Conservation (phyloP, 1,140 invertebrate species). For the Tetramorium simillimum region DNA sequence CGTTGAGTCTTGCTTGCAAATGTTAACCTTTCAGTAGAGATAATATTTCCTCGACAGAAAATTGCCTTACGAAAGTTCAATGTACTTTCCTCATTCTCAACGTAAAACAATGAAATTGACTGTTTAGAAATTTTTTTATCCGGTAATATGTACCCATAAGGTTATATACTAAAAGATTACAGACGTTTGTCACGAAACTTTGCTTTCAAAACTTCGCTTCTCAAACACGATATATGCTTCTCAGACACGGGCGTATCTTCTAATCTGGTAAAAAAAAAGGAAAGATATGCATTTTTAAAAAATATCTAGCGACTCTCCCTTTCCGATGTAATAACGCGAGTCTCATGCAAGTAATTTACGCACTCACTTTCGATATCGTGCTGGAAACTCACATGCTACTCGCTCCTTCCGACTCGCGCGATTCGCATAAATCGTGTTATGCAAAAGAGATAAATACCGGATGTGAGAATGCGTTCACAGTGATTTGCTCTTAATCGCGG, state of each 20-base stretch:
- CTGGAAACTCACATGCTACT: constrained; percentile 17
- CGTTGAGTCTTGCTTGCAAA: neutral
- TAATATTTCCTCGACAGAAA: constrained; percentile 5
- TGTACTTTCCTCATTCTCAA: neutral
- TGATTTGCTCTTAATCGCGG: constrained; percentile 35
- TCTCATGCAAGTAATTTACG: constrained; percentile 17
- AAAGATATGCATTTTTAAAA: neutral
- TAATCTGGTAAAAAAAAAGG: neutral
- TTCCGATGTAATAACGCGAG: constrained; percentile 18
- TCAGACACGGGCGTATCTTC: neutral
- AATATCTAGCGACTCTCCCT: constrained; percentile 21
- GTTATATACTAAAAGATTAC: neutral
- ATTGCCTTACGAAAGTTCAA: constrained; percentile 27
- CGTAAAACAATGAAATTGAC: constrained; percentile 14
- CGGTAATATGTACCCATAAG: neutral
- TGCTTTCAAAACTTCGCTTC: neutral
- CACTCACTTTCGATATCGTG: constrained; percentile 26
- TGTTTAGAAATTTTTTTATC: neutral
- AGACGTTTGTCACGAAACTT: too few relatives aligned
- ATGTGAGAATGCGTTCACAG: neutral
- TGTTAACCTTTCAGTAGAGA: constrained; percentile 7
- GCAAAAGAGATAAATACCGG: constrained; percentile 21
- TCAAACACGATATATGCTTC: neutral
- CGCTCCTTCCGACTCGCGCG: constrained; percentile 9
- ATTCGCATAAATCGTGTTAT: constrained; percentile 24